Conservation (phyloP, 2,113 vertebrate species). For the Recurvirostra avosetta region DNA sequence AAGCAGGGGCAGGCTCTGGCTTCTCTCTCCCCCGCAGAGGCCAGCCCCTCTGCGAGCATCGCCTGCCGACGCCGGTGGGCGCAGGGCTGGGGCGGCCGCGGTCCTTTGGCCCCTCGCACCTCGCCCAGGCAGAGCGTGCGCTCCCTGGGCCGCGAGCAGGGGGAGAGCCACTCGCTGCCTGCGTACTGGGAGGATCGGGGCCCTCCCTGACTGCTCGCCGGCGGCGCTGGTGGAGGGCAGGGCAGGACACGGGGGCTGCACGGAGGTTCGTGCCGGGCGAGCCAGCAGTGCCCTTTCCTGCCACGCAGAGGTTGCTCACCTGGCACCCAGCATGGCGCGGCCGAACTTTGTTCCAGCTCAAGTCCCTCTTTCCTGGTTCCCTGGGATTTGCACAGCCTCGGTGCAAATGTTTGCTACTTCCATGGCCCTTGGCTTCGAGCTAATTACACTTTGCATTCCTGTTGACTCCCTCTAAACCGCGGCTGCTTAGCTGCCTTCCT, state of each 20-base stretch:
- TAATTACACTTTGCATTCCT: background rate
- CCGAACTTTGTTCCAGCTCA: conserved; percentile 24
- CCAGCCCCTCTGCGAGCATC: background rate
- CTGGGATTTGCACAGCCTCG: background rate
- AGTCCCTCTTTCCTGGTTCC: background rate
- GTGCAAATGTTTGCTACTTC: conserved; percentile 2
- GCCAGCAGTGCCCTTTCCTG: background rate
- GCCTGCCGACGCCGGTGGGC: rapidly evolving
- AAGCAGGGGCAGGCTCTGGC: background rate
- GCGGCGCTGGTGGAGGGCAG: background rate
- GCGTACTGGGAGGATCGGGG: rapidly evolving
- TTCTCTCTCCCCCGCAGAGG: background rate
- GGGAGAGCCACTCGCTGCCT: background rate
- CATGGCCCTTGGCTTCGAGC: background rate
- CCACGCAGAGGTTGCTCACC: background rate
- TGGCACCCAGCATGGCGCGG: background rate
- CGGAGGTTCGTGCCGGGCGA: background rate
- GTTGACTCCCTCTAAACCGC: background rate
- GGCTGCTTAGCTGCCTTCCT: background rate
- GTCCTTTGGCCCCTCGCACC: rapidly evolving
- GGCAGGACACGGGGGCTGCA: background rate
- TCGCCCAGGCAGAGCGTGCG: rapidly evolving
- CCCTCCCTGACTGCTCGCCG: background rate
- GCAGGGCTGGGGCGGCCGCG: rapidly evolving
- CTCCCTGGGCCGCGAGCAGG: background rate